These are phyloP conservation scores for Entomyzon cyanotis DNA, from an alignment of 2,113 vertebrate species.

Conservation along the genomic window DNA sequence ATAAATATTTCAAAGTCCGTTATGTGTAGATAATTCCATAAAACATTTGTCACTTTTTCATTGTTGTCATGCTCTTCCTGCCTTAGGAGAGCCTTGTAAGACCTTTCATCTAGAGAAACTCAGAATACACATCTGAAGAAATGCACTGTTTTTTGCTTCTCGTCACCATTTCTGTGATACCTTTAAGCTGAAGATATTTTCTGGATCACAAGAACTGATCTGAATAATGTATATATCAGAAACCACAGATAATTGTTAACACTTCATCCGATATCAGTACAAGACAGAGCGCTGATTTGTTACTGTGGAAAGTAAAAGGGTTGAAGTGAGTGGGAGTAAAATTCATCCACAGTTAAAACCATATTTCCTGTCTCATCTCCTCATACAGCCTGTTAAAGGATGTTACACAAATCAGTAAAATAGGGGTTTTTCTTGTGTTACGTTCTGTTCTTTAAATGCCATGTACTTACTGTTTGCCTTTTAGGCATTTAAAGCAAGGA, in stretches of 20 bases:
- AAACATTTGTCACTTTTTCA: neutral
- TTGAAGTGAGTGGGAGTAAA: neutral
- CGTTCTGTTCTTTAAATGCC: neutral
- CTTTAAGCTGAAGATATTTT: neutral
- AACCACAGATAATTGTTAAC: neutral
- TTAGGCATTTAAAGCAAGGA: conserved; percentile 82
- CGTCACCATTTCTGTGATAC: neutral
- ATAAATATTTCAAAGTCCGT: neutral
- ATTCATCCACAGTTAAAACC: neutral
- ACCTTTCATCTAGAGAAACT: neutral
- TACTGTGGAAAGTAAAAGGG: neutral
- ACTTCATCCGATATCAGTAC: neutral
- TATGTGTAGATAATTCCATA: neutral
- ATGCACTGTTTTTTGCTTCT: neutral
- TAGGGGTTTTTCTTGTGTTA: neutral
- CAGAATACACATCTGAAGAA: neutral
- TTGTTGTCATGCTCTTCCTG: neutral
- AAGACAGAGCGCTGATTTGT: neutral
- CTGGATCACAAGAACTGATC: neutral
- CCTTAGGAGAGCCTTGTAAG: neutral
- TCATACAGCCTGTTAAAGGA: neutral
- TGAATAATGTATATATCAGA: neutral
- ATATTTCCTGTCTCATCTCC: neutral
- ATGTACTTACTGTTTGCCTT: neutral
- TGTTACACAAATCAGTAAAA: neutral